These are phyloP conservation scores for Bursaphelenchus mucronatus DNA, from an alignment of 1,140 invertebrate species.

Conservation along the genomic window DNA sequence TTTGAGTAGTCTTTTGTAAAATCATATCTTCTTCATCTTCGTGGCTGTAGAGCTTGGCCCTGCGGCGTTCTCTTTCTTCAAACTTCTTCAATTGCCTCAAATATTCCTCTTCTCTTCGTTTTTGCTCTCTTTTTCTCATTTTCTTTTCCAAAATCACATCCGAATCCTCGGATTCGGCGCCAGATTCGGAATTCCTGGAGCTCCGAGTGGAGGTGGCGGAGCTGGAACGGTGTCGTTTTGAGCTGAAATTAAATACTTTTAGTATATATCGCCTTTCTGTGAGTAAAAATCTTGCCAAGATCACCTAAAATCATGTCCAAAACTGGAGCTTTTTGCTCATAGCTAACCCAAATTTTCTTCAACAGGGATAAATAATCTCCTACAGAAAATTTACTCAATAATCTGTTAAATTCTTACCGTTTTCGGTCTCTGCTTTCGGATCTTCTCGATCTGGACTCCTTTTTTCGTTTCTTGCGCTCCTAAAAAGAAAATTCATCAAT, in stretches of 20 bases:
- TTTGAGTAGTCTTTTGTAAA: conserved; percentile 27
- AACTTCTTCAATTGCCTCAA: conserved; percentile 65
- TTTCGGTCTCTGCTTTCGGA: too few relatives aligned
- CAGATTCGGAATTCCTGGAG: background rate
- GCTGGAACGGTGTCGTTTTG: background rate
- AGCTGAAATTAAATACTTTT: background rate
- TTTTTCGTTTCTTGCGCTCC: too few relatives aligned
- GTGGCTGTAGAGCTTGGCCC: conserved; percentile 84
- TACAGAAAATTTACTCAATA: too few relatives aligned
- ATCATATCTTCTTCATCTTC: conserved; percentile 74
- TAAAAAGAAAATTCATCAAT: too few relatives aligned
- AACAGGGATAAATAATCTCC: too few relatives aligned
- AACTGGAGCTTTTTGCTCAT: too few relatives aligned
- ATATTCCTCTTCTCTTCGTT: conserved; percentile 45
- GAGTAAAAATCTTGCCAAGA: background rate
- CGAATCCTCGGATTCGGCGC: conserved; percentile 22
- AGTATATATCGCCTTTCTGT: background rate
- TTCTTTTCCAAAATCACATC: conserved; percentile 26
- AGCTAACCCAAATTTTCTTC: too few relatives aligned
- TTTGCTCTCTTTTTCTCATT: conserved; percentile 34
- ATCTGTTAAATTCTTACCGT: too few relatives aligned
- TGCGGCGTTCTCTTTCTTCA: conserved; percentile 86
- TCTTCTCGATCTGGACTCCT: too few relatives aligned
- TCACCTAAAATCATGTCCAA: background rate
- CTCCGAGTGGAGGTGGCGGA: background rate